Base-by-base conservation (phyloP, 2,797 vertebrate genomes). In the Taenioides sp. region DNA sequence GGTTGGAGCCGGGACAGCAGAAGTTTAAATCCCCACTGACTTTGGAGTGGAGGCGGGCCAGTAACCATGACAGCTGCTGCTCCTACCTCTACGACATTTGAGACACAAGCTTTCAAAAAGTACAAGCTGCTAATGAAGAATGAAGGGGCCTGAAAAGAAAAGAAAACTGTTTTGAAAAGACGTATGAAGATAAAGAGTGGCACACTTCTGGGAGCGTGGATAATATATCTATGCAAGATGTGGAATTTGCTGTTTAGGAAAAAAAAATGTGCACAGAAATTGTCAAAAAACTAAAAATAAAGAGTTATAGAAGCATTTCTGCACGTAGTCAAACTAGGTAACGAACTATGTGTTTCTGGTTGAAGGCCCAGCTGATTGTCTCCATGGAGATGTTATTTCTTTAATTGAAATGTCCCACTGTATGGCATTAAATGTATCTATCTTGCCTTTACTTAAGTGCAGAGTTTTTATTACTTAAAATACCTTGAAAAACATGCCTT, bases 81-180 rank as follows among this genome's bases (percentile, higher is more conserved):
- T 95, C 88, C 80, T 89, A 70, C 91, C 91, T 91, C 77, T 80
- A 80, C 72, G 96, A 96, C 96, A 97, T 97, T 92, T 93, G 94
- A 97, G 95, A 95, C 90, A 91, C 91, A 91, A 92, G 92, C 94
- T 92, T 97, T 97, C 94, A 95, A 84, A 93, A 92, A 93, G 94
- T 90, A 95, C 93, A 95, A 94, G 92, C 86, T 93, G 84, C 79
- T 2, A 73, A 88, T 86, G 91, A 93, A 95, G 92, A 95, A 94
- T 93, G 61, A 78, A 78, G 76, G 71, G 76, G 71, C 75, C 75
- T 76, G 49, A 69, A 12, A 61, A 50, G 43, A 49, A 5, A 54
- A 61, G 73, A 72, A 84, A 76, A 78, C 43, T 72, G 73, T 73
- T 72, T 86, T 86, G 61, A 60, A 79, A 72, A 74, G 66, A 59